Percentiles rank a stretch among this genome's conserved stretches.
Evolutionary conservation across 1,140 invertebrate genomes (phyloP).

Genomic region (Pseudomyrmex flavicornis): DNA sequence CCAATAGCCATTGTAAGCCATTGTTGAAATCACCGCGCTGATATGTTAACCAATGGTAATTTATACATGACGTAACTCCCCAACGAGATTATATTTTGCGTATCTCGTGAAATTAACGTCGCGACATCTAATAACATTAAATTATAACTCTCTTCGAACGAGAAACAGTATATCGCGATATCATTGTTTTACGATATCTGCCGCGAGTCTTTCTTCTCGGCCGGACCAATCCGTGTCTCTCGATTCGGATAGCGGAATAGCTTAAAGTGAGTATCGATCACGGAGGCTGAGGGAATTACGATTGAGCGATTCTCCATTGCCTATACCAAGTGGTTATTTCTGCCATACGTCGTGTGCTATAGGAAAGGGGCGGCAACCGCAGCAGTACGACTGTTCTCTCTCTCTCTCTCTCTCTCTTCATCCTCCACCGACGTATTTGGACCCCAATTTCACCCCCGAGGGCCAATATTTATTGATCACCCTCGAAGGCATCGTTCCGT

Average conservation of each 20-base stretch:
- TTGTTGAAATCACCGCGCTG: constrained; percentile 4
- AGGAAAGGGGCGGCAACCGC: constrained; percentile 84
- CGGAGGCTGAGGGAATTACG: constrained; percentile 76
- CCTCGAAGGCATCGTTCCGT: constrained; percentile 83
- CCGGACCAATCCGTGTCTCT: constrained; percentile 51
- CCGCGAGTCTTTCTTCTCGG: constrained; percentile 43
- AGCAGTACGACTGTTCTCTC: constrained; percentile 81
- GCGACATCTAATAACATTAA: not conserved
- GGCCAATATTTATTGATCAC: constrained; percentile 85
- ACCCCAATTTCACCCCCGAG: constrained; percentile 82
- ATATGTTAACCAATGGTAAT: constrained; percentile 3
- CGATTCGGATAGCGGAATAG: constrained; percentile 53
- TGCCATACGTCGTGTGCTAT: constrained; percentile 76
- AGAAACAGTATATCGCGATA: not conserved
- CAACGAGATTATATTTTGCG: not conserved
- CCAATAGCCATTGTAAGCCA: constrained; percentile 4
- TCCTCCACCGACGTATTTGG: constrained; percentile 54
- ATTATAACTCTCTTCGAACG: not conserved
- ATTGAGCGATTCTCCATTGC: constrained; percentile 82
- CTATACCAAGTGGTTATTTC: constrained; percentile 81
- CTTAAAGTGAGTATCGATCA: constrained; percentile 78
- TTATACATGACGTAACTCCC: constrained; percentile 2
- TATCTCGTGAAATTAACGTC: constrained; percentile 21
- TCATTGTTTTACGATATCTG: constrained; percentile 52
- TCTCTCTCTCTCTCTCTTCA: constrained; percentile 41